A percentile compares a stretch with the other conserved stretches of the same genome.
phyloP scores from a whole-genome alignment of 2,113 vertebrate species.

The Etheostoma spectabile region DNA sequence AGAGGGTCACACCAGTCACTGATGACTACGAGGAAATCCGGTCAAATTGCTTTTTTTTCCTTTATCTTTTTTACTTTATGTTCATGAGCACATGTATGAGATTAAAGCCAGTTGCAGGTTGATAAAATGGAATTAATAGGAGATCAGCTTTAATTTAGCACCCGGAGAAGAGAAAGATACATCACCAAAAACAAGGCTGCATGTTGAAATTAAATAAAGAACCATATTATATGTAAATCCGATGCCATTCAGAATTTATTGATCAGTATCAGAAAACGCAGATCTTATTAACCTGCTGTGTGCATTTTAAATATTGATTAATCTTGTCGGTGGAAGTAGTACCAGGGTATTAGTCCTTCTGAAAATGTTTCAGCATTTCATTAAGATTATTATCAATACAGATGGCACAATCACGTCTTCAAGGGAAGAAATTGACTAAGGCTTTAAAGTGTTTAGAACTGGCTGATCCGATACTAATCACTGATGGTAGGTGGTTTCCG shows the following conservation, averaged over 20 bases:
- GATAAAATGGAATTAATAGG: background rate
- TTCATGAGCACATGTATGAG: background rate
- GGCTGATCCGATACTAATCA: background rate
- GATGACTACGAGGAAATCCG: slow-evolving; percentile 18
- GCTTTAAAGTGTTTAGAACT: background rate
- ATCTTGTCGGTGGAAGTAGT: background rate
- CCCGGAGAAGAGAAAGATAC: background rate
- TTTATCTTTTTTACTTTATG: background rate
- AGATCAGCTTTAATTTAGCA: background rate
- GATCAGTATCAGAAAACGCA: background rate
- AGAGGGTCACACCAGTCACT: background rate
- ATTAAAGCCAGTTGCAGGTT: slow-evolving; percentile 3
- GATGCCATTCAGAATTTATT: background rate
- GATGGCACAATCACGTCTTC: background rate
- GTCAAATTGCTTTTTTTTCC: slow-evolving; percentile 20
- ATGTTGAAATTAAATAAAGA: background rate
- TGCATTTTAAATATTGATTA: background rate
- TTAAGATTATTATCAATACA: background rate
- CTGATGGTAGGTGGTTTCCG: background rate
- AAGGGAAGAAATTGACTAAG: background rate
- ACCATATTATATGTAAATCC: background rate
- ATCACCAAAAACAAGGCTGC: background rate
- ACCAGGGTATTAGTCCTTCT: background rate
- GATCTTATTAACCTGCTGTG: background rate
- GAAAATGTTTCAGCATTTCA: background rate